A percentile compares a stretch with the other conserved stretches of the same genome.
Conservation (phyloP, 2,888 invertebrate genomes). For the Fragum sueziense region DNA sequence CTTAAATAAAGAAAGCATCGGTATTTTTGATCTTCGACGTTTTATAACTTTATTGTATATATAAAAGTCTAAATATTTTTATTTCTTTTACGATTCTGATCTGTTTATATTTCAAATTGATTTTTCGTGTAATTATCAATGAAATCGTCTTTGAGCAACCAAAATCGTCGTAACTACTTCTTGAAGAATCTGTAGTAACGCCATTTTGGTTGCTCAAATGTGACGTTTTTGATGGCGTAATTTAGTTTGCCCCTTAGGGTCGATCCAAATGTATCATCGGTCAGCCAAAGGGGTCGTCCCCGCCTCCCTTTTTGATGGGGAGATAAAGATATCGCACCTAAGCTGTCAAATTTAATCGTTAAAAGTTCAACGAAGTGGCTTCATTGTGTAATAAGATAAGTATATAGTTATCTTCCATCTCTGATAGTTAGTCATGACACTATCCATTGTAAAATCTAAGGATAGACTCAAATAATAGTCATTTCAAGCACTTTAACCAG, state of each 20-base stretch:
- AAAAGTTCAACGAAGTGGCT: slow-evolving; percentile 10
- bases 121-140: not conserved
- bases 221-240: not conserved
- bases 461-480: too few relatives aligned
- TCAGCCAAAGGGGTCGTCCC: slow-evolving; percentile 2
- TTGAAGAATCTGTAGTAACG: too few relatives aligned
- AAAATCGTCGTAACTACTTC: too few relatives aligned
- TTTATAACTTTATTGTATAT: slow-evolving; percentile 2
- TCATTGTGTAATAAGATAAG: not conserved
- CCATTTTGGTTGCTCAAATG: too few relatives aligned
- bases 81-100: slow-evolving; percentile 5
- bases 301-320: not conserved
- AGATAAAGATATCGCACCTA: slow-evolving; percentile 18
- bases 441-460: too few relatives aligned
- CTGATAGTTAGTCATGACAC: too few relatives aligned
- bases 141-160: too few relatives aligned
- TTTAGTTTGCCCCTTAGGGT: not conserved
- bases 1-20: not conserved
- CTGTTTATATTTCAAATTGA: slow-evolving; percentile 10
- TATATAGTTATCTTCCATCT: not conserved
- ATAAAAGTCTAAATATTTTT: slow-evolving; percentile 3
- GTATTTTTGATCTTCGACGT: not conserved
- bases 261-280: not conserved
- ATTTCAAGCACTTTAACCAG: too few relatives aligned
- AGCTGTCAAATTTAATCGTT: slow-evolving; percentile 12